Evolutionary conservation across 1,140 invertebrate species (phyloP), one percentile per base, ranked within the genome.

Genomic region (Tenebrio molitor): DNA sequence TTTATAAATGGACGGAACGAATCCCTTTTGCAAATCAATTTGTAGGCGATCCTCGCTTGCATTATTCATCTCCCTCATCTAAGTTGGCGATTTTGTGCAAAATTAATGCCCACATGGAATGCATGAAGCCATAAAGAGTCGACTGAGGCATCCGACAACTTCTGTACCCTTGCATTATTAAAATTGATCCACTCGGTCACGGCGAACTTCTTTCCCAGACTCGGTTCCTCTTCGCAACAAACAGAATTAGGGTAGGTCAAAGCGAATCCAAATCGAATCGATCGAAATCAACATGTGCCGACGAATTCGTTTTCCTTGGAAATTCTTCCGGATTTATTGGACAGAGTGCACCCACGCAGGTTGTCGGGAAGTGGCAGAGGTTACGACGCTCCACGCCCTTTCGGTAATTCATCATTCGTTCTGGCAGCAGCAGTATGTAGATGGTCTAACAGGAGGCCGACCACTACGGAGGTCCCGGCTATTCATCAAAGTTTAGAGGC

Each of bases 401-500:
- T 15, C 4, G 21, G 23, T 58, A 58, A 58, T 58, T 58, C 23
- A 58, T 58, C 50, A 58, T 58, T 29, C n/a, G n/a, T n/a, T 29
- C 19, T 58, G 50, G 50, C 50, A 58, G 21, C 23, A 58, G 29
- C 50, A 58, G 15, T 58, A 58, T 58, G 50, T 58, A 58, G 50
- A 58, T 58, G 15, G 21, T 58, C 29, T 58, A 50, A 29, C 50
- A 29, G 36, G 7, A 12, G 8, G 44, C 44, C 50, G 50, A 29
- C 50, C 50, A 58, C 50, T 58, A 29, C 29, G 50, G 50, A 58
- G 50, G 50, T 58, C 50, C 25, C 50, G 29, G 23, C 50, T 25
- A 58, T 58, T 58, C 50, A 58, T 58, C 50, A 58, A 58, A 29
- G 50, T 58, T 15, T 58, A 25, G n/a, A 58, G 50, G 50, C 50